These are phyloP conservation scores for Gari tellinella DNA, from an alignment of 2,888 invertebrate genomes.

Conservation along the genomic window DNA sequence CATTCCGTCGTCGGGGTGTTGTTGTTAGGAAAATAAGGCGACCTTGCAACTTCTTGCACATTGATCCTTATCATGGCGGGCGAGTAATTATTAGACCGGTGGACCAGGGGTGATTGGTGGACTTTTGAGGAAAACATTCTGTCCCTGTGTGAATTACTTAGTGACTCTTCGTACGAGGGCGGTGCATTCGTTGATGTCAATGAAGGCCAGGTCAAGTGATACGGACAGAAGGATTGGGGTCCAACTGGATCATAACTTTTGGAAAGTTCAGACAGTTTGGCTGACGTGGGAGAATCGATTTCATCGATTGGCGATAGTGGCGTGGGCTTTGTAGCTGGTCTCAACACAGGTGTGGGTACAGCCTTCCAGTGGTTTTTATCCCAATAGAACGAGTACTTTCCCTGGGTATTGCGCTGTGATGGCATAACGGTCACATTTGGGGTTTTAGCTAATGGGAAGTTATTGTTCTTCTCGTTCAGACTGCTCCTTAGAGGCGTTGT, in stretches of 20 bases:
- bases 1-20: conserved; percentile 73
- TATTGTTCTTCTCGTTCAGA: conserved; percentile 39
- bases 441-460: conserved; percentile 15
- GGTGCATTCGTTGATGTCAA: conserved; percentile 36
- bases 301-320: conserved; percentile 71
- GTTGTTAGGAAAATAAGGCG: conserved; percentile 71
- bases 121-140: background rate
- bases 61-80: conserved; percentile 16
- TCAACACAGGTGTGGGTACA: conserved; percentile 32
- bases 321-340: conserved; percentile 28
- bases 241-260: conserved; percentile 57
- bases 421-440: conserved; percentile 64
- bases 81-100: conserved; percentile 22
- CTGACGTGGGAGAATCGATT: conserved; percentile 57
- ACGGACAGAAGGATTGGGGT: conserved; percentile 68
- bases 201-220: conserved; percentile 69
- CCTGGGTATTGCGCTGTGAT: conserved; percentile 34
- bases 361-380: conserved; percentile 65
- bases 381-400: conserved; percentile 65
- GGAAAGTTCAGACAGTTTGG: conserved; percentile 50
- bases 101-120: conserved; percentile 16
- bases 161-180: conserved; percentile 56
- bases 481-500: conserved; percentile 64
- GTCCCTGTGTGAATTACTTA: conserved; percentile 27
- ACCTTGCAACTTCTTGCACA: conserved; percentile 53